These are phyloP conservation scores for Eidolon helvum DNA, from an alignment of 2,113 vertebrate species.

Conservation along the genomic window DNA sequence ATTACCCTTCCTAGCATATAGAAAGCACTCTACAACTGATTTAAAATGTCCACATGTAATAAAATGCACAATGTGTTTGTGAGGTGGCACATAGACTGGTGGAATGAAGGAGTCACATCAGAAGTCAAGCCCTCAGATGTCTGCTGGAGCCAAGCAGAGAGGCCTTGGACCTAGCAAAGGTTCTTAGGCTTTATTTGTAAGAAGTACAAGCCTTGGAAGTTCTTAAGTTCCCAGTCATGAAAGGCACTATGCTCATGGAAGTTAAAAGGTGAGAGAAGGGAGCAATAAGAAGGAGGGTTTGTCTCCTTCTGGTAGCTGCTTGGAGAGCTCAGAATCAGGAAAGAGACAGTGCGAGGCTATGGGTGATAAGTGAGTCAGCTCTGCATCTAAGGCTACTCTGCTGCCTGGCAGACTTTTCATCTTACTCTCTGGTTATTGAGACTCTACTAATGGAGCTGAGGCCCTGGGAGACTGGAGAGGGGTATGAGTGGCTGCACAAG, in stretches of 20 bases:
- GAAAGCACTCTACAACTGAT: background rate
- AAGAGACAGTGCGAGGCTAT: accelerated
- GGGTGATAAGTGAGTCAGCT: background rate
- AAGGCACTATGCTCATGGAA: background rate
- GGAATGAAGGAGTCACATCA: background rate
- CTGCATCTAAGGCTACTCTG: accelerated
- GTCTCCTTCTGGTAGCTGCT: background rate
- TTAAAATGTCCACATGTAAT: background rate
- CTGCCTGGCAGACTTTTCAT: background rate
- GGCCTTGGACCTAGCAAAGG: background rate
- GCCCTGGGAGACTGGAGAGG: background rate
- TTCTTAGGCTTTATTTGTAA: background rate
- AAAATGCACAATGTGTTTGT: background rate
- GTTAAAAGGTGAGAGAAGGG: background rate
- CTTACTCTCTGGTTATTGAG: background rate
- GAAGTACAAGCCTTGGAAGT: background rate
- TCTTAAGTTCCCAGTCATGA: background rate
- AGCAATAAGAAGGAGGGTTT: background rate
- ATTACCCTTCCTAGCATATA: background rate
- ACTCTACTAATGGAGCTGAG: background rate
- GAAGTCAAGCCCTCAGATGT: background rate
- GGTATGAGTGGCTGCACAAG: accelerated
- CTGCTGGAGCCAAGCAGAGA: background rate
- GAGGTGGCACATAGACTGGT: background rate
- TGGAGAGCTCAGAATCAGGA: background rate